A percentile compares a stretch with the other conserved stretches of the same genome.
Conservation (phyloP, 2,888 invertebrate genomes). For the Volucella bombylans region DNA sequence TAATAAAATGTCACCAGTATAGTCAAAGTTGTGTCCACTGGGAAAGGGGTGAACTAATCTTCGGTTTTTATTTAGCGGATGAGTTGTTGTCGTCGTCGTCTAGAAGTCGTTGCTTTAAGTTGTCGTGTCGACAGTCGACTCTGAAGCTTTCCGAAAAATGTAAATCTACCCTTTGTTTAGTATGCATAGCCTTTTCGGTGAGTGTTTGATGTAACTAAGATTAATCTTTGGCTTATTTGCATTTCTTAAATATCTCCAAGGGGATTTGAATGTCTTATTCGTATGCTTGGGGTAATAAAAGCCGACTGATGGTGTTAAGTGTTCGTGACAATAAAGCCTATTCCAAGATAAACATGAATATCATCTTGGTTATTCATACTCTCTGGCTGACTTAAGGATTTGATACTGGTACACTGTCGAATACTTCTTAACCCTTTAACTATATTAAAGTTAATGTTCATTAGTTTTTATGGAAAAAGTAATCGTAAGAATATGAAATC, state of each 20-base stretch:
- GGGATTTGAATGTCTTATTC: constrained; percentile 73
- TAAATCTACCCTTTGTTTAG: constrained; percentile 72
- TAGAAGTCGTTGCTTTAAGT: constrained; percentile 3
- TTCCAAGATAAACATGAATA: constrained; percentile 67
- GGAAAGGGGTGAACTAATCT: constrained; percentile 68
- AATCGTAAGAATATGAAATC: background rate
- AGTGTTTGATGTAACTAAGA: constrained; percentile 74
- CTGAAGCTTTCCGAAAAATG: constrained; percentile 60
- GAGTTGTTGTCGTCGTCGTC: constrained; percentile 32
- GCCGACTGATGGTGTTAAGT: constrained; percentile 71
- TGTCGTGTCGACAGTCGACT: constrained; percentile 32
- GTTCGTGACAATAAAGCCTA: constrained; percentile 72
- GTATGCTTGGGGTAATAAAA: constrained; percentile 73
- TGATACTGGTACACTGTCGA: constrained; percentile 3
- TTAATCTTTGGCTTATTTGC: constrained; percentile 74
- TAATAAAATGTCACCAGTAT: constrained; percentile 49
- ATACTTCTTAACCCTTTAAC: constrained; percentile 54
- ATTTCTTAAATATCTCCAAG: constrained; percentile 72
- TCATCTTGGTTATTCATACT: constrained; percentile 59
- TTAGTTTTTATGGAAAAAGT: background rate
- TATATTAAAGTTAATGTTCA: constrained; percentile 21
- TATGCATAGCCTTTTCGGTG: constrained; percentile 73
- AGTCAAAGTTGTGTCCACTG: background rate
- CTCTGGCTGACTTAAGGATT: constrained; percentile 14
- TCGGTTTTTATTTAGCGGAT: constrained; percentile 67